Evolutionary conservation across 2,888 invertebrate genomes (phyloP), one percentile per base, ranked within the genome.

Genomic region (Thysanoteuthis rhombus): DNA sequence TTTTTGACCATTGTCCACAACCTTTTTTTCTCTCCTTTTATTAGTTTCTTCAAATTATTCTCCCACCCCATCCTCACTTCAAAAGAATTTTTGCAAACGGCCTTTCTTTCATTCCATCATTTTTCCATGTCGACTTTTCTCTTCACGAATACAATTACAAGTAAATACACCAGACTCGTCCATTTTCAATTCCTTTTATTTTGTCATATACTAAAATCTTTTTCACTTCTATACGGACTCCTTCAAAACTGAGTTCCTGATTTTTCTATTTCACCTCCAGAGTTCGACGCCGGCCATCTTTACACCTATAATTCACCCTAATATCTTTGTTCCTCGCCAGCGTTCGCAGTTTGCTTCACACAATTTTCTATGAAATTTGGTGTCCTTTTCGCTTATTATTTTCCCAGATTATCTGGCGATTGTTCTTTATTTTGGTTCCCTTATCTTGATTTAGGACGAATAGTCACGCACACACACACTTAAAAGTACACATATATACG

Each of bases 231-330:
- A 75, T 12, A 75, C 12, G 10, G 75, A n/a, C 75, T 75, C 36
- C 75, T n/a, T n/a, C n/a, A 75, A 75, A 75, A 10, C 75, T 75
- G 75, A n/a, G n/a, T 75, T 75, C n/a, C 75, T 75, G n/a, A n/a
- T n/a, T 75, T n/a, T 12, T n/a, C 2, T 75, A n/a, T 75, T 75
- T 75, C 75, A 75, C 75, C n/a, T 75, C 75, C 36, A 75, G 19
- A n/a, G n/a, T 75, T n/a, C 75, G 75, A n/a, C 75, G 75, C 75
- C 75, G n/a, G n/a, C n/a, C n/a, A 75, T n/a, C n/a, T 75, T 75
- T 75, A 19, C n/a, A 36, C 16, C 0, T n/a, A n/a, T 75, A 16
- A 75, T 75, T 75, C n/a, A n/a, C 75, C 6, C 75, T n/a, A n/a
- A n/a, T n/a, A 1, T n/a, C 75, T 16, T 16, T 19, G 75, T 75